Evolutionary conservation across 2,797 vertebrate genomes (phyloP), one percentile per base, ranked within the genome.

Genomic region (Pangasius sanitwongsei): DNA sequence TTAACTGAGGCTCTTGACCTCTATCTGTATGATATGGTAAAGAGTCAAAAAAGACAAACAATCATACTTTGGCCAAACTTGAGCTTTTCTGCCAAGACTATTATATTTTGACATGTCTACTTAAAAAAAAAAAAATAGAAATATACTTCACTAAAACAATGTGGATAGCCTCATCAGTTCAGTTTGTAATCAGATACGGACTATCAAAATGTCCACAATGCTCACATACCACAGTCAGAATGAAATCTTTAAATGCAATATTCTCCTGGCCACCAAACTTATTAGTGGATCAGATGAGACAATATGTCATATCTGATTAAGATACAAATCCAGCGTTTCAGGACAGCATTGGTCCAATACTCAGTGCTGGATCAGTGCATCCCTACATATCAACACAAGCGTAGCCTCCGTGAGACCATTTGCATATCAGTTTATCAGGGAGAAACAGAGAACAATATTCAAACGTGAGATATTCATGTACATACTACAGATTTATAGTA

Each of bases 381-480:
- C 48, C n/a, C 31, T 70, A 55, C 23, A 70, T 25, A 31, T 70
- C 48, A 37, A 13, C 11, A 37, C 20, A 85, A 85, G 65, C 48
- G 34, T 53, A 69, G n/a, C 83, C n/a, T 69, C 6, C 25, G 31
- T 16, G 67, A 57, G 83, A 70, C 44, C 18, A 23, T 55, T 85
- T 85, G 63, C 65, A 85, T 70, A 69, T 53, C 48, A 34, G 41
- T 44, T 53, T 50, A 85, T 70, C 59, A 70, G 44, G 28, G 20
- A 67, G 61, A 67, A 67, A 83, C 82, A 65, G 41, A 67, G 59
- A 65, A 48, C 44, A 84, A 20, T 83, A 61, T 41, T 82, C 57
- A 82, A 82, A 82, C 2, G 0, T 11, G 41, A 48, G 28, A 48
- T 20, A 50, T 48, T 84, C n/a, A 55, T 34, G 31, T 55, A 70